Evolutionary conservation across 1,140 invertebrate species (phyloP).

Genomic region (Propsilocerus akamusi): DNA sequence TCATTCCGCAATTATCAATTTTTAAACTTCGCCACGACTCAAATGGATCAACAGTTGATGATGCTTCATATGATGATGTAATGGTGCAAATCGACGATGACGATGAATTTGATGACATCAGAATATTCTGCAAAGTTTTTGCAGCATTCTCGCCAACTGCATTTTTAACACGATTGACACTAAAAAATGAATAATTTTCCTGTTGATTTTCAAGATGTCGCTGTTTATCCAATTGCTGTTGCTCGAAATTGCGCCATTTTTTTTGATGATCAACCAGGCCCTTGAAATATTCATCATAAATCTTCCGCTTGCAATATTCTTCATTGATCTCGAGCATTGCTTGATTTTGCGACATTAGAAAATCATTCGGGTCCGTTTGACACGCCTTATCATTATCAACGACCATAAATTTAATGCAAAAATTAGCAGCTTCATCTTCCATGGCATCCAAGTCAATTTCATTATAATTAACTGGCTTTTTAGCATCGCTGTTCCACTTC

Average conservation of each 20-base stretch:
- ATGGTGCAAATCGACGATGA: background rate
- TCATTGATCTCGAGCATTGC: background rate
- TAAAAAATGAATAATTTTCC: background rate
- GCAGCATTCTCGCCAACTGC: background rate
- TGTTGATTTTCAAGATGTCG: background rate
- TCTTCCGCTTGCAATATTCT: background rate
- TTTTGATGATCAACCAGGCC: background rate
- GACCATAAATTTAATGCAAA: background rate
- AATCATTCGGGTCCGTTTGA: background rate
- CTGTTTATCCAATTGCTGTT: background rate
- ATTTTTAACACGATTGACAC: background rate
- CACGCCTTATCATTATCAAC: background rate
- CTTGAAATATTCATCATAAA: constrained; percentile 2
- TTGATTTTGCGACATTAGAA: background rate
- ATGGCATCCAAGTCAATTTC: background rate
- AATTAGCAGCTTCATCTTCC: background rate
- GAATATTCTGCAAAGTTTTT: background rate
- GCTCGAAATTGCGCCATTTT: too few relatives aligned
- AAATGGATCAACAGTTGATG: background rate
- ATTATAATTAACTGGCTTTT: background rate
- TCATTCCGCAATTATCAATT: background rate
- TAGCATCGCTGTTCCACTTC: background rate
- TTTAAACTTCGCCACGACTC: background rate
- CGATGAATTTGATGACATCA: background rate
- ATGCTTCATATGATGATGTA: background rate